These are phyloP conservation scores for Pocillopora verrucosa DNA, from an alignment of 64 coral and sea anemone species.

Conservation along the genomic window DNA sequence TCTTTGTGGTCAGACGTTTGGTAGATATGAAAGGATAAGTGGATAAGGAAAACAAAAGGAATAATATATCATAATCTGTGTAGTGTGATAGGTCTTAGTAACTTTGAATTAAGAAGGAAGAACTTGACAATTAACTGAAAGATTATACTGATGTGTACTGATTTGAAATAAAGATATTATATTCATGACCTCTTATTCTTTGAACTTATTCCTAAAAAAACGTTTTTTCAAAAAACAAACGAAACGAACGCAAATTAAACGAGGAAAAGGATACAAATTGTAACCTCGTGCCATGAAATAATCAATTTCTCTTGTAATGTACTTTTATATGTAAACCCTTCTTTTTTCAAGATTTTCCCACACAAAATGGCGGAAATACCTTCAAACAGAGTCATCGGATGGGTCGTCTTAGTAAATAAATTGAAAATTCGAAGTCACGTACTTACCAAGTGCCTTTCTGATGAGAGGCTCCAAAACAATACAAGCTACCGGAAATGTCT, in stretches of 20 bases:
- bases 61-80: neutral
- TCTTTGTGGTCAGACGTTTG: neutral
- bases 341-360: neutral
- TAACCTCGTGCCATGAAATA: too few relatives aligned
- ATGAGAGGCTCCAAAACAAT: neutral
- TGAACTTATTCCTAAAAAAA: neutral
- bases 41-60: neutral
- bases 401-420: neutral
- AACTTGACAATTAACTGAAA: neutral
- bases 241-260: too few relatives aligned
- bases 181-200: neutral
- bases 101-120: slow-evolving; percentile 4
- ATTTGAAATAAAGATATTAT: neutral
- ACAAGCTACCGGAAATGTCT: neutral
- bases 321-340: neutral
- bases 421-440: neutral
- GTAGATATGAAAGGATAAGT: neutral
- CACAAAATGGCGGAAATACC: slow-evolving; percentile 2
- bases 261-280: too few relatives aligned
- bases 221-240: neutral
- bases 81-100: neutral
- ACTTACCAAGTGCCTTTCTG: neutral
- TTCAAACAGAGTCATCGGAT: neutral
- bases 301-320: too few relatives aligned
- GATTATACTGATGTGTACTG: neutral